Conservation (phyloP, 2,797 vertebrate genomes). For the Brotula barbata region DNA sequence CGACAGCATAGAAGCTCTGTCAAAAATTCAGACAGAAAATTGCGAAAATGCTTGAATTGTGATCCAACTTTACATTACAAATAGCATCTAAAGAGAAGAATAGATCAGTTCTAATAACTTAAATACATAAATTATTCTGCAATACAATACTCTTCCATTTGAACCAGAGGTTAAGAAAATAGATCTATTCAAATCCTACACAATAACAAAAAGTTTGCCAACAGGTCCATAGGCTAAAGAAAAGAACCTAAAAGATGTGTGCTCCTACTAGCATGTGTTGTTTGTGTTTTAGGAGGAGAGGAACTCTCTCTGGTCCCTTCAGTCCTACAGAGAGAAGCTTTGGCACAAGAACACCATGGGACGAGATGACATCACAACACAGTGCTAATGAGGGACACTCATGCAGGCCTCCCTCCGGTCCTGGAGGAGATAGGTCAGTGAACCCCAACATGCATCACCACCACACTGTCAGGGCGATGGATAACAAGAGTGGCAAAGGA, state of each 20-base stretch:
- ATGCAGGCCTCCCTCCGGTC: slow-evolving; percentile 66
- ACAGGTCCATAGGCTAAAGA: slow-evolving; percentile 51
- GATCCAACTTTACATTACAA: slow-evolving; percentile 69
- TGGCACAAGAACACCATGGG: slow-evolving; percentile 70
- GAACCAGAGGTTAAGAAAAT: slow-evolving; percentile 59
- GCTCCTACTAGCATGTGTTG: slow-evolving; percentile 45
- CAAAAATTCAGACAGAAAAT: slow-evolving; percentile 54
- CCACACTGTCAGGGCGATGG: slow-evolving; percentile 51
- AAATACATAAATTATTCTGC: slow-evolving; percentile 79
- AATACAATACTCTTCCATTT: slow-evolving; percentile 63
- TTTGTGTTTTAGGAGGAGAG: slow-evolving; percentile 42
- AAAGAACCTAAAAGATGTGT: slow-evolving; percentile 41
- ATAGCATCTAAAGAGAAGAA: slow-evolving; percentile 71
- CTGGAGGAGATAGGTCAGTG: slow-evolving; percentile 57
- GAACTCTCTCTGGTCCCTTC: slow-evolving; percentile 39
- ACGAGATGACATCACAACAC: slow-evolving; percentile 61
- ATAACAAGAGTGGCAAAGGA: slow-evolving; percentile 29
- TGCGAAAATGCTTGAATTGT: slow-evolving; percentile 48
- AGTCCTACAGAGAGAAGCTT: slow-evolving; percentile 72
- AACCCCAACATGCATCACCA: slow-evolving; percentile 58
- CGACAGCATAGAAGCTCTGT: slow-evolving; percentile 73
- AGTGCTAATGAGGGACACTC: slow-evolving; percentile 62
- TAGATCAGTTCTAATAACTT: slow-evolving; percentile 81
- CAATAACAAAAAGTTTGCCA: slow-evolving; percentile 35
- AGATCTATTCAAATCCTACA: slow-evolving; percentile 52